These are phyloP conservation scores for Drosophila demipolita DNA, from an alignment of 2,888 invertebrate genomes.

Conservation along the genomic window DNA sequence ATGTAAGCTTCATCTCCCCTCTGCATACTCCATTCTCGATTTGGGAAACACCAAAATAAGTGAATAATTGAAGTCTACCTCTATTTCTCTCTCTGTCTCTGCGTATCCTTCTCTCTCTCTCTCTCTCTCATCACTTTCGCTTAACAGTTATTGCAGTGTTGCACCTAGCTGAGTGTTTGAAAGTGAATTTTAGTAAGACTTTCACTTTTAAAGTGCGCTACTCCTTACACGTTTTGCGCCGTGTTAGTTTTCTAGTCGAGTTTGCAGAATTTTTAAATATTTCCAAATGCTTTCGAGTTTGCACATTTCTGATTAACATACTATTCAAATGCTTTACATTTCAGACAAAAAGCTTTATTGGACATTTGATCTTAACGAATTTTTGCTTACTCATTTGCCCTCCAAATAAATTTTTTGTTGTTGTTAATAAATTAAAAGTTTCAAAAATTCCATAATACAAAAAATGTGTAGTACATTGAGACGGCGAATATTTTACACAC, in stretches of 20 bases:
- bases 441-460: neutral
- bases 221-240: constrained; percentile 7
- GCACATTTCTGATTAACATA: neutral
- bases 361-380: too few relatives aligned
- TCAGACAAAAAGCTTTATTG: neutral
- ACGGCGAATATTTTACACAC: neutral
- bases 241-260: constrained; percentile 4
- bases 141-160: constrained; percentile 15
- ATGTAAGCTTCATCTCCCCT: constrained; percentile 29
- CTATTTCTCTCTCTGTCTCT: neutral
- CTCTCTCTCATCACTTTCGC: neutral
- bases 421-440: neutral
- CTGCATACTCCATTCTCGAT: neutral
- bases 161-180: constrained; percentile 21
- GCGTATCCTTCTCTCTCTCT: neutral
- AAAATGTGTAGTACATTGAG: neutral
- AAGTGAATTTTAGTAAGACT: constrained; percentile 31
- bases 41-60: neutral
- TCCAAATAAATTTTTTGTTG: too few relatives aligned
- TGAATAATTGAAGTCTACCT: constrained; percentile 2
- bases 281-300: neutral
- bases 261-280: neutral
- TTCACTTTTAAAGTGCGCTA: constrained; percentile 35
- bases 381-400: neutral
- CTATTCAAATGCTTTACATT: neutral